A percentile compares a stretch with the other conserved stretches of the same genome.
phyloP scores from a whole-genome alignment of 2,888 invertebrate species.

The Nemapogon koenigi region DNA sequence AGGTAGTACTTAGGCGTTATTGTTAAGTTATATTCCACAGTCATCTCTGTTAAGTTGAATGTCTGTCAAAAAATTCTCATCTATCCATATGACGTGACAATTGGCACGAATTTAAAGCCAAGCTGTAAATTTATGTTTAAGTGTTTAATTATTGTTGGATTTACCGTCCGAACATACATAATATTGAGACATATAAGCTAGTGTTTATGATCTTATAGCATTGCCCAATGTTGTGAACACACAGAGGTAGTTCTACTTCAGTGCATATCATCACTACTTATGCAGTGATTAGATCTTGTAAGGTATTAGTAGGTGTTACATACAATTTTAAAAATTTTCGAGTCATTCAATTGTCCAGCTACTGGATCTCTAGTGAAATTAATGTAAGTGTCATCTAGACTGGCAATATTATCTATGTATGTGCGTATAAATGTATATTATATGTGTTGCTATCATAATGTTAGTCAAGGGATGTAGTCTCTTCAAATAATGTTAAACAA shows the following conservation, averaged over 20 bases:
- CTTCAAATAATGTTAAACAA: slow-evolving; percentile 52
- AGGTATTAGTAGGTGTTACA: slow-evolving; percentile 64
- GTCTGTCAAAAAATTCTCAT: slow-evolving; percentile 57
- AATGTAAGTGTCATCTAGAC: slow-evolving; percentile 60
- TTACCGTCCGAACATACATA: slow-evolving; percentile 60
- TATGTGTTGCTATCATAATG: slow-evolving; percentile 59
- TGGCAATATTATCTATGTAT: slow-evolving; percentile 63
- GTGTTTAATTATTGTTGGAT: slow-evolving; percentile 55
- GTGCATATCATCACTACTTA: slow-evolving; percentile 65
- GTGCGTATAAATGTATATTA: slow-evolving; percentile 57
- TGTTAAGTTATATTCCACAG: slow-evolving; percentile 59
- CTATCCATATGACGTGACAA: slow-evolving; percentile 49
- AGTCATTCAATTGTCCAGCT: slow-evolving; percentile 58
- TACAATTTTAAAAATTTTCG: slow-evolving; percentile 53
- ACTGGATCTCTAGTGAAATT: slow-evolving; percentile 57
- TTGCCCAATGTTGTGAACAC: slow-evolving; percentile 33
- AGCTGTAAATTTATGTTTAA: slow-evolving; percentile 57
- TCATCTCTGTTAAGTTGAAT: slow-evolving; percentile 54
- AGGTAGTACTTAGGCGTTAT: slow-evolving; percentile 47
- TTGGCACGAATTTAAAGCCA: slow-evolving; percentile 62
- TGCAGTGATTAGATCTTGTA: slow-evolving; percentile 63
- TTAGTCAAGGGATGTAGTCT: slow-evolving; percentile 65
- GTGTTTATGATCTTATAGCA: slow-evolving; percentile 44
- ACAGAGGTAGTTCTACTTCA: slow-evolving; percentile 48
- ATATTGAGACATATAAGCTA: slow-evolving; percentile 51